Conservation (phyloP, 2,888 invertebrate genomes). For the Arge pagana region DNA sequence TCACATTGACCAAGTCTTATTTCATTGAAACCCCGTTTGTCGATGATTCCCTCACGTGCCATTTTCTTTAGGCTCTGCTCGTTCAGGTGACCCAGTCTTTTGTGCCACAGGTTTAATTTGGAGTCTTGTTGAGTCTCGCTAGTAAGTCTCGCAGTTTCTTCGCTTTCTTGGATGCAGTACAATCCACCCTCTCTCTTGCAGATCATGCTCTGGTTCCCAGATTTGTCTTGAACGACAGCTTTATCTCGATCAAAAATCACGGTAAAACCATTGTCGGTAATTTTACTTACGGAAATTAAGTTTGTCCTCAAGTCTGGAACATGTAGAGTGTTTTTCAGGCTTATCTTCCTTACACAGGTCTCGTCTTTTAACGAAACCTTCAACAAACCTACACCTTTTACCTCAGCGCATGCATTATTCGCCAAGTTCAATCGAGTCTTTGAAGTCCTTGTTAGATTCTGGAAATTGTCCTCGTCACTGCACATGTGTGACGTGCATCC, state of each 20-base stretch:
- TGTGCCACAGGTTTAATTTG: conserved; percentile 25
- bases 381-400: no score
- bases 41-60: conserved; percentile 13
- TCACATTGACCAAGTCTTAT: no score
- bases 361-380: no score
- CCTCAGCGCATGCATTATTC: no score
- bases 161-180: conserved; percentile 20
- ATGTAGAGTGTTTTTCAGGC: conserved; percentile 27
- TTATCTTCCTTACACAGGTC: no score
- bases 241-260: conserved; percentile 23
- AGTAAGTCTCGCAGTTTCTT: neutral
- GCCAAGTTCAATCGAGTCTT: no score
- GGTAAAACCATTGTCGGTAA: conserved; percentile 25
- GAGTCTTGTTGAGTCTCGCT: no score
- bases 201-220: no score
- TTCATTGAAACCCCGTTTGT: conserved; percentile 1
- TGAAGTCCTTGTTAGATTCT: no score
- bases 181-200: no score
- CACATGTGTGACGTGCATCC: no score
- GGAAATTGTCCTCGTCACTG: no score
- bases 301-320: conserved; percentile 34
- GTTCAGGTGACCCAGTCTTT: conserved; percentile 27
- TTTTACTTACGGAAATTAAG: conserved; percentile 31
- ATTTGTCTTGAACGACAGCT: conserved; percentile 23
- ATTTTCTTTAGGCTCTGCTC: conserved; percentile 13